Base-by-base conservation (phyloP, 2,113 vertebrate species). In the Elaphurus davidianus region DNA sequence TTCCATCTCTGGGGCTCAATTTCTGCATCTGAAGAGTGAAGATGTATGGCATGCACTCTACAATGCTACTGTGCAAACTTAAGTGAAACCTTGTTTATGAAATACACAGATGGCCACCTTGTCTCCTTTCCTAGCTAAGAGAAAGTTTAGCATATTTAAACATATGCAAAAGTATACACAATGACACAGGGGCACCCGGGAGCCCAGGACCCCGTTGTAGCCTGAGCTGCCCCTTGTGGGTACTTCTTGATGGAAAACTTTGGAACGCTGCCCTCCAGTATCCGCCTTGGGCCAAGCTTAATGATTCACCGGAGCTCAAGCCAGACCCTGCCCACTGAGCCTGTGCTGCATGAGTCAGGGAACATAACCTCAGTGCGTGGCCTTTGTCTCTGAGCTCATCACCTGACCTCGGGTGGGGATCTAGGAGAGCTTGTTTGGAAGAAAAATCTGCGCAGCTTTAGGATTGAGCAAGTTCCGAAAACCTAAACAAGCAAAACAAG, bases 401-500 rank as follows among this genome's bases (percentile, higher is more conserved):
- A 15, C 0, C 83, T 62, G 83, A 47, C 71, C 71, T 17, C 50
- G 74, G 92, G 90, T 17, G 17, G 71, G 84, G 84, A 45, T 64
- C 86, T 13, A 60, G 60, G 15, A 59, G 62, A 88, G 87, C 19
- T 25, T 59, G 16, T 94, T 76, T 74, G 47, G 91, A 86, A 79
- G 36, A 19, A 50, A 74, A 45, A 8, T 57, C n/a, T 40, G 10
- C 36, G 3, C 19, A 13, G n/a, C 14, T 67, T 0, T 47, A 45
- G 60, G 71, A 33, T 14, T 11, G 5, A 6, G 2, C 76, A 11
- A 17, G 43, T 57, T 40, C 43, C 93, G 74, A 28, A 43, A 21
- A 13, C 15, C 33, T 19, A 28, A 45, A 14, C 0, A 1, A 28
- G 28, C 23, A 0, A 2, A 5, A 14, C 1, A 13, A 5, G 28